These are phyloP conservation scores for Abramis brama DNA, from an alignment of 2,113 vertebrate genomes.

Conservation along the genomic window DNA sequence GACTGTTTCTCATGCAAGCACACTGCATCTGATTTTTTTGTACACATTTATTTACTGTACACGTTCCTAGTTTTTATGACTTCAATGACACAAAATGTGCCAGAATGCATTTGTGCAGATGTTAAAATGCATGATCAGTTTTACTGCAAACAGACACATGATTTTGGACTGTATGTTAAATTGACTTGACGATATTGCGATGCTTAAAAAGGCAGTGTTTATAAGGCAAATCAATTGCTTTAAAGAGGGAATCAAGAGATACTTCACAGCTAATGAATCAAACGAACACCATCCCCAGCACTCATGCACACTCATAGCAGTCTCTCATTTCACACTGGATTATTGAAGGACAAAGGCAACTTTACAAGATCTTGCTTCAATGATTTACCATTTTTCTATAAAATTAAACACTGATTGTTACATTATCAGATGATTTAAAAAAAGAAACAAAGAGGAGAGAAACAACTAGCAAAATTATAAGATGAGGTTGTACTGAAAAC, in stretches of 20 bases:
- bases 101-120: conserved; percentile 5
- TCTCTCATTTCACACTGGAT: background rate
- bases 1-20: conserved; percentile 69
- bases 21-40: conserved; percentile 55
- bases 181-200: conserved; percentile 26
- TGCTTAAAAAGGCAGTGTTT: conserved; percentile 55
- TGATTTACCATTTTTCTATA: background rate
- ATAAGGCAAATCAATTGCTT: conserved; percentile 70
- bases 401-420: conserved; percentile 37
- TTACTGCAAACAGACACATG: background rate
- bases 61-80: background rate
- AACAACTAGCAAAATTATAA: background rate
- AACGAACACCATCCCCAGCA: conserved; percentile 11
- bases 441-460: background rate
- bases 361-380: conserved; percentile 18
- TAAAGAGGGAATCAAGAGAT: conserved; percentile 4
- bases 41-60: conserved; percentile 50
- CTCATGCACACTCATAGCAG: conserved; percentile 5
- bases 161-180: background rate
- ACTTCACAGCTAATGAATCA: background rate
- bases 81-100: background rate
- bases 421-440: background rate
- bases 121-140: background rate
- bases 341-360: conserved; percentile 33
- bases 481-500: background rate